Evolutionary conservation across 2,888 invertebrate genomes (phyloP).

Genomic region (Seira musarum): DNA sequence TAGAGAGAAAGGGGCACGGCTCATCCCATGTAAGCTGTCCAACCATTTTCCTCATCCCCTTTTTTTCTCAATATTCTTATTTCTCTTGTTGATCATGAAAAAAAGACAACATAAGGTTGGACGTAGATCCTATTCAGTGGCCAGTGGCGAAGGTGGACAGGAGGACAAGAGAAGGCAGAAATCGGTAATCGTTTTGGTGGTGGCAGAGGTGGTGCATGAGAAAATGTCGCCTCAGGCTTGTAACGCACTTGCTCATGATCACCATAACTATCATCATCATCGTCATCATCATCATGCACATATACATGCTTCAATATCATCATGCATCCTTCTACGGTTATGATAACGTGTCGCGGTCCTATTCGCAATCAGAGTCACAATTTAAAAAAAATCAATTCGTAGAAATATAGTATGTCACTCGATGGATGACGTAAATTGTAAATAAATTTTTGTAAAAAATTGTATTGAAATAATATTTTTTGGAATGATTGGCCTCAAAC

Average conservation of each 20-base stretch:
- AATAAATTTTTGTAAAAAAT: too few species aligned
- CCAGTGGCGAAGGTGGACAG: constrained; percentile 60
- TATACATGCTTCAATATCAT: constrained; percentile 31
- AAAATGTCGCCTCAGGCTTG: constrained; percentile 57
- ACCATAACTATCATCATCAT: too few species aligned
- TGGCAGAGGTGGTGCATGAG: constrained; percentile 55
- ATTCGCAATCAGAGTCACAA: too few species aligned
- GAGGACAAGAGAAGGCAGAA: constrained; percentile 45
- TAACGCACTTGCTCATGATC: too few species aligned
- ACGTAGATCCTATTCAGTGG: constrained; percentile 50
- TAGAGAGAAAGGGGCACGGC: constrained; percentile 48
- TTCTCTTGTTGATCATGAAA: constrained; percentile 14
- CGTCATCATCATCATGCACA: constrained; percentile 5
- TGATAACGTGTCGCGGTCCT: too few species aligned
- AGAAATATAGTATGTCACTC: too few species aligned
- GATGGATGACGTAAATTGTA: too few species aligned
- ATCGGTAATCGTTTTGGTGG: constrained; percentile 38
- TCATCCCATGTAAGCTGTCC: constrained; percentile 32
- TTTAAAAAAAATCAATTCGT: too few species aligned
- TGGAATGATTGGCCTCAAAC: too few species aligned
- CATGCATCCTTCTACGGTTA: too few species aligned
- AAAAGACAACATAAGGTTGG: constrained; percentile 31
- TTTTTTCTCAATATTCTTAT: constrained; percentile 28
- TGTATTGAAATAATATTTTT: too few species aligned
- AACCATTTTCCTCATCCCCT: constrained; percentile 36